Percentiles rank a stretch among this genome's conserved stretches.
phyloP scores from a whole-genome alignment of 2,888 invertebrate genomes.

The Eupithecia abbreviata region DNA sequence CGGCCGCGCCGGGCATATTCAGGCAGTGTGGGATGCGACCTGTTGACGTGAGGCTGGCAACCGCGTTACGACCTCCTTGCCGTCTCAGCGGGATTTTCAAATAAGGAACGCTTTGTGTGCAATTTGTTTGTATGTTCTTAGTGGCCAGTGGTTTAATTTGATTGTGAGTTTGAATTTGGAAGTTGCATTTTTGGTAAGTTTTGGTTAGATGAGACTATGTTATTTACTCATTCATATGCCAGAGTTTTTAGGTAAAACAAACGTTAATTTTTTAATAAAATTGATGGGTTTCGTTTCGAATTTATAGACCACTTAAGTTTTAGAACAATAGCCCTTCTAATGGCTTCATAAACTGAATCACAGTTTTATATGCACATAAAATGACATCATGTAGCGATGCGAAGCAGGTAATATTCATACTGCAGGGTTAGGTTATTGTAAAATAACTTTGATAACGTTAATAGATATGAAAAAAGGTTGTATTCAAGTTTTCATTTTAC shows the following conservation, averaged over 20 bases:
- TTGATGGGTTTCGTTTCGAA: conserved; percentile 48
- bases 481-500: not conserved
- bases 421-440: not conserved
- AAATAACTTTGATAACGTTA: not conserved
- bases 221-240: not conserved
- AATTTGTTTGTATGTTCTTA: conserved; percentile 41
- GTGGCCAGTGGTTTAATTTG: conserved; percentile 39
- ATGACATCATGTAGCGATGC: conserved; percentile 18
- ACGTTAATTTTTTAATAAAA: conserved; percentile 52
- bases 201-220: not conserved
- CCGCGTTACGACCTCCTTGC: conserved; percentile 52
- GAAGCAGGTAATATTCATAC: not conserved
- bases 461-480: too few relatives aligned
- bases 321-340: conserved; percentile 56
- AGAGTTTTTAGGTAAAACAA: not conserved
- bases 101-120: conserved; percentile 50
- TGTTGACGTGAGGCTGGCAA: conserved; percentile 79
- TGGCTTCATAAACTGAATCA: conserved; percentile 47
- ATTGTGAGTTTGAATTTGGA: conserved; percentile 24
- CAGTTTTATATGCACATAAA: conserved; percentile 44
- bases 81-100: conserved; percentile 61
- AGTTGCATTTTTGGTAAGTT: conserved; percentile 20
- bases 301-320: conserved; percentile 54
- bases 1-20: conserved; percentile 53
- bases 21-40: conserved; percentile 79